Evolutionary conservation across 2,888 invertebrate genomes (phyloP), one percentile per base, ranked within the genome.

Genomic region (Arge pagana): DNA sequence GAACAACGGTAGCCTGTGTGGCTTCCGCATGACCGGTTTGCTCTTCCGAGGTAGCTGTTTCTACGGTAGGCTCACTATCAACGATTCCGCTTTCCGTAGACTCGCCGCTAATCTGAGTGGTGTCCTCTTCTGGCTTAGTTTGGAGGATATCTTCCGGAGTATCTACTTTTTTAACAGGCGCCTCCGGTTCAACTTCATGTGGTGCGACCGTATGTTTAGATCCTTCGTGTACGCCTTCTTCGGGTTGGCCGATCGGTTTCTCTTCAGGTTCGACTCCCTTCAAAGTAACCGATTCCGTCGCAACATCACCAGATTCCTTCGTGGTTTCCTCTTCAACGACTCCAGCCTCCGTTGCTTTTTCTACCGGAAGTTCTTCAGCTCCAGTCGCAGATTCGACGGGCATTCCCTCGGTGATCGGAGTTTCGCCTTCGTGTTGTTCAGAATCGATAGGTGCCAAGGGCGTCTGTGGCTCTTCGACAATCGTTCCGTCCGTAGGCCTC

Each of bases 281-380:
- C 2, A 28, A 18, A 19, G 28, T 16, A 37, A 50, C 16, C 4
- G 52, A 50, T 50, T 60, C 61, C 3, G 48, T 31, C 33, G 56
- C 58, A 13, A 60, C 55, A 33, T 49, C 50, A 21, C 49, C 56
- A 0, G 45, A 50, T 36, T 53, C 58, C 19, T 57, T 53, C 10
- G 24, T 18, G 23, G 7, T 13, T 15, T 50, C 42, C 37, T 33
- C 43, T 37, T 21, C 50, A 16, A 10, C 30, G 3, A 13, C 33
- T 40, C 49, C 35, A n/a, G 33, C 21, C 18, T 45, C 53, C 4
- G 18, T 41, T 28, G 52, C 28, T 11, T 48, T 48, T 35, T 50
- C 39, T 21, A 55, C 53, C 19, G 53, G 45, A 30, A 55, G 42
- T 30, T 63, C 61, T 19, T 60, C 39, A 8, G 30, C 43, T 52